phyloP scores from a whole-genome alignment of 35 echinoderm and acorn worm genomes.

The Heliocidaris erythrogramma region DNA sequence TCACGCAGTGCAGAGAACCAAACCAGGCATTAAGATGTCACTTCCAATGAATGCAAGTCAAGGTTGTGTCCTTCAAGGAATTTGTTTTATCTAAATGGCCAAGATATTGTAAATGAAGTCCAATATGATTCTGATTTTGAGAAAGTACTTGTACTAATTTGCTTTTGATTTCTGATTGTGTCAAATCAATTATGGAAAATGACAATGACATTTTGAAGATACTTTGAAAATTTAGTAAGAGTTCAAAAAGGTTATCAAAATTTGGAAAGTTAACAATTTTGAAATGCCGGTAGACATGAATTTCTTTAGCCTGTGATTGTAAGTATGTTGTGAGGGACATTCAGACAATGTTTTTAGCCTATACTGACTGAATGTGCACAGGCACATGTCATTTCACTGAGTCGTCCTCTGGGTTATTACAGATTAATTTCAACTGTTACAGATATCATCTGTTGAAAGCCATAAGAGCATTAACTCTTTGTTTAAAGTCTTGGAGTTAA shows the following conservation, averaged over 20 bases:
- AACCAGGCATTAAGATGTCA: not conserved
- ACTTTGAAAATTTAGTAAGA: too few species aligned
- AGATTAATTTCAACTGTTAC: not conserved
- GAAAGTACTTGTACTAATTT: not conserved
- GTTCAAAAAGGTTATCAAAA: too few species aligned
- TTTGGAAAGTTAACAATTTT: too few species aligned
- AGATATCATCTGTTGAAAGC: not conserved
- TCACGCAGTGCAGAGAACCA: not conserved
- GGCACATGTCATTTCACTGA: not conserved
- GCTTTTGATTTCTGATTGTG: not conserved
- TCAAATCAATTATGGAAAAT: too few species aligned
- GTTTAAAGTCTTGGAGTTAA: too few species aligned
- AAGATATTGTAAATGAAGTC: not conserved
- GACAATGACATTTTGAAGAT: too few species aligned
- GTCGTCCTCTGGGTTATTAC: not conserved
- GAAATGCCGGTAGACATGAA: too few species aligned
- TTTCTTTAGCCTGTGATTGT: too few species aligned
- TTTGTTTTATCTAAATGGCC: not conserved
- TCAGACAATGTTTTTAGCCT: too few species aligned
- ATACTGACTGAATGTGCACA: too few species aligned
- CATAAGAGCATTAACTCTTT: too few species aligned
- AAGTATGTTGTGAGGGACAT: too few species aligned
- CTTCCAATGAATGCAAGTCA: not conserved
- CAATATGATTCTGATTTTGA: not conserved
- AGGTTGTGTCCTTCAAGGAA: not conserved